Evolutionary conservation across 2,797 vertebrate species (phyloP).

Genomic region (Halcyon smyrnensis): DNA sequence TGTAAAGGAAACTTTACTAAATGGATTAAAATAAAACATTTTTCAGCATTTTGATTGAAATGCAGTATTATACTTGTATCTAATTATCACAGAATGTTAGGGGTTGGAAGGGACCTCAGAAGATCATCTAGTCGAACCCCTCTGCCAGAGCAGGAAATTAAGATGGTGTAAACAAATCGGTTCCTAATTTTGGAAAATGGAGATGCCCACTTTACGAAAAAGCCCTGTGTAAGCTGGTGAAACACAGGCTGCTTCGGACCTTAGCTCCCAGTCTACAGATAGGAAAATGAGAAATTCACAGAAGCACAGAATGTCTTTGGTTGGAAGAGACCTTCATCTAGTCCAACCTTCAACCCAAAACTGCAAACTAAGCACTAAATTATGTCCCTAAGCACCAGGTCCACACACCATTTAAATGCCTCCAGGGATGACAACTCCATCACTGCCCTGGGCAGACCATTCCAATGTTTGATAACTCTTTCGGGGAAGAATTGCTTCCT

Average conservation of each 20-base stretch:
- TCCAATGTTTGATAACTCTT: too few relatives aligned
- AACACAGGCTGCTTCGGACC: not conserved
- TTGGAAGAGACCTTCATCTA: too few relatives aligned
- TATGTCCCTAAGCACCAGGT: too few relatives aligned
- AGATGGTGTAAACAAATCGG: not conserved
- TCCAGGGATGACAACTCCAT: too few relatives aligned
- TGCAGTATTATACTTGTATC: not conserved
- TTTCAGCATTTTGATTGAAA: not conserved
- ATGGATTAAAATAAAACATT: not conserved
- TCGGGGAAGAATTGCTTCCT: too few relatives aligned
- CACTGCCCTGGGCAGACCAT: too few relatives aligned
- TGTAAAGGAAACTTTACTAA: not conserved
- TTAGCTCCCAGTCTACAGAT: not conserved
- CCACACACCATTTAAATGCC: too few relatives aligned
- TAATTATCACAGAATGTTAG: not conserved
- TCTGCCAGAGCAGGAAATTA: not conserved
- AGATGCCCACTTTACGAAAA: not conserved
- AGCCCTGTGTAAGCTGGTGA: rapidly evolving
- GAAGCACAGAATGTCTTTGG: too few relatives aligned
- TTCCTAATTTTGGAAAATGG: not conserved
- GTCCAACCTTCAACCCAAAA: too few relatives aligned
- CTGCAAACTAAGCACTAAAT: too few relatives aligned
- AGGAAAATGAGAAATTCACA: not conserved
- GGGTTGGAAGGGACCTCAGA: too few relatives aligned
- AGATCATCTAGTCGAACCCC: too few relatives aligned